Base-by-base conservation (phyloP, 1,140 invertebrate genomes). In the Aphaenogaster rudis region DNA sequence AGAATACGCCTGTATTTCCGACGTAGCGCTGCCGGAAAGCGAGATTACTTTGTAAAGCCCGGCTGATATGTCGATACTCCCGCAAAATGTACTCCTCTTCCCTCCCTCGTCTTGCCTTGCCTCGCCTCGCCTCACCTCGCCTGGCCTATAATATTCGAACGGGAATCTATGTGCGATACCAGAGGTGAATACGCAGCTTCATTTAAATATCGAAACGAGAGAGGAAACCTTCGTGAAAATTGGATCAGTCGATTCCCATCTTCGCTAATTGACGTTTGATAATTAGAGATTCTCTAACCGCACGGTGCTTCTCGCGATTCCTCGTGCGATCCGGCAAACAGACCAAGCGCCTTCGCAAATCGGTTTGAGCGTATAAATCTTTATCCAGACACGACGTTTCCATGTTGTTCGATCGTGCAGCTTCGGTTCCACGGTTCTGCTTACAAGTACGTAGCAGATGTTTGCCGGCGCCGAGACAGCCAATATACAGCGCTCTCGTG, bases 41-140 rank as follows among this genome's bases (percentile, higher is more conserved):
- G 64, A 69, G 64, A 71, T 81, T 81, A 71, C 66, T 71, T 81
- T 81, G 50, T 59, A 69, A 69, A 69, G 50, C 52, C 21, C 52
- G 39, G 66, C 52, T 81, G 79, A 81, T 45, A 81, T 45, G 54
- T 81, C 79, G 79, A 81, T 81, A 81, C 33, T 69, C 78, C 36
- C 59, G 79, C 21, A n/a, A 54, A 81, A 59, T 21, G 15, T 54
- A 54, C 28, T 4, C 8, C 9, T 11, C 9, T 21, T 4, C 28
- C 54, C 6, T 36, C 21, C 28, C n/a, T 50, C 11, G 5, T 8
- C 36, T 64, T 21, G 48, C n/a, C 9, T 42, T 28, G 59, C 66
- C 28, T 28, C 28, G 28, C 28, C 28, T 28, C 28, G 28, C 28
- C n/a, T 50, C 11, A 2, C 21, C 36, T 64, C 39, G 48, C n/a